Percentiles rank a stretch among this genome's conserved stretches.
These are phyloP conservation scores for Axea sp. DNA, from an alignment of 2,888 invertebrate species.

Conservation along the genomic window DNA sequence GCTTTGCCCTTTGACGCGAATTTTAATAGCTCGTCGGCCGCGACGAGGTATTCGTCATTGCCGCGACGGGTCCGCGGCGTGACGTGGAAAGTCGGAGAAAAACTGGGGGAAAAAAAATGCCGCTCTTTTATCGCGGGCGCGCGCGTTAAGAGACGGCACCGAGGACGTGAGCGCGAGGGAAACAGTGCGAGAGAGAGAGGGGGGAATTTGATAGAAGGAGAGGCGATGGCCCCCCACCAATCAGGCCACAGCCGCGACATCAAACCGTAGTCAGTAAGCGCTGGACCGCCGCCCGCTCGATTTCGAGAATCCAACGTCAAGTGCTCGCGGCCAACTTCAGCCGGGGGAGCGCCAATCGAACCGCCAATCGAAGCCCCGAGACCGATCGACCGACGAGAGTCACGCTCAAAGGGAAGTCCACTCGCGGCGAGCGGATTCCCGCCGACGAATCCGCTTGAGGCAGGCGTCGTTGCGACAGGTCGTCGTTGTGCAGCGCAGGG, in stretches of 20 bases:
- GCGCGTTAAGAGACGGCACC: conserved; percentile 34
- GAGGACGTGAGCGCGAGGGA: conserved; percentile 21
- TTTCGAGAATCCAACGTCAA: conserved; percentile 66
- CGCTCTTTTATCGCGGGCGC: conserved; percentile 23
- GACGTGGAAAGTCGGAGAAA: conserved; percentile 39
- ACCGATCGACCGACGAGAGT: conserved; percentile 8
- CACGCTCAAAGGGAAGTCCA: background rate
- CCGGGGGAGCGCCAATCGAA: conserved; percentile 28
- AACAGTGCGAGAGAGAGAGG: conserved; percentile 54
- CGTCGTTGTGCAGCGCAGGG: too few species aligned
- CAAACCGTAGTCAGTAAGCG: conserved; percentile 79
- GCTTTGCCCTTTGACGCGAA: conserved; percentile 17
- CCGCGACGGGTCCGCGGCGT: too few species aligned
- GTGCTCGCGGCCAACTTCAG: conserved; percentile 51
- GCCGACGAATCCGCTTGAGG: conserved; percentile 2
- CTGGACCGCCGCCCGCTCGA: conserved; percentile 79
- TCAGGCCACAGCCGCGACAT: conserved; percentile 75
- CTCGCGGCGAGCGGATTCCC: conserved; percentile 4
- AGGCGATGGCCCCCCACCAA: conserved; percentile 51
- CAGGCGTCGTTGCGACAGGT: too few species aligned
- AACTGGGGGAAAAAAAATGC: conserved; percentile 35
- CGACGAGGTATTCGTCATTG: too few species aligned
- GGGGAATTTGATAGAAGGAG: conserved; percentile 56
- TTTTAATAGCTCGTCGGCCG: conserved; percentile 28
- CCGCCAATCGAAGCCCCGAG: conserved; percentile 7